Base-by-base conservation (phyloP, 2,888 invertebrate genomes). In the Acheta domesticus region DNA sequence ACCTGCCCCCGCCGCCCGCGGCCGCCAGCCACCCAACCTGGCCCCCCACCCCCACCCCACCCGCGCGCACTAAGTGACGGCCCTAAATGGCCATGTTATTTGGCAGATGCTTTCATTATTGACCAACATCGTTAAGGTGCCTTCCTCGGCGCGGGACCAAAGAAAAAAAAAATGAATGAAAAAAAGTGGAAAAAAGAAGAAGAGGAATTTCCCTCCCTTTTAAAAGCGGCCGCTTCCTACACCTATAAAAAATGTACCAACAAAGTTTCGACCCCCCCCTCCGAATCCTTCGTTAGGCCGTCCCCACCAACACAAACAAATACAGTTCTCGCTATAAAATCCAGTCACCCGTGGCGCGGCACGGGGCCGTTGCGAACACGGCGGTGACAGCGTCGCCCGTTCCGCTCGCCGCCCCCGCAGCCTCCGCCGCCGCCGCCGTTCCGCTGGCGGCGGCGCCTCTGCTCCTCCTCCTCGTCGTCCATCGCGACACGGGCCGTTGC, bases 91-190 rank as follows among this genome's bases (percentile, higher is more conserved):
- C 14, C 62, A n/a, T 62, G 62, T 62, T 62, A n/a, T 62, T 62
- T 62, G 62, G 62, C 62, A 62, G 62, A 62, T n/a, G 62, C 62
- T 62, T 62, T 62, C n/a, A 62, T 62, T 62, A 62, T 62, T 62
- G 62, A 62, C 62, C 62, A 62, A 62, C 62, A 62, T 62, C 62
- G 62, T 62, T 62, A 62, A 62, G 16, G n/a, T 62, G n/a, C 62
- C 62, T 62, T 62, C 62, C 62, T n/a, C 62, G n/a, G 16, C 62
- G 36, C 36, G 1, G 62, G 14, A 62, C 62, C 62, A n/a, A 62
- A 62, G 62, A 62, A 62, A 62, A n/a, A 62, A 62, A 8, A 12
- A 62, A 62, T n/a, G 16, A 8, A 62, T 8, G 12, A 62, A 62
- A 62, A 11, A 62, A 3, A 62, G 2, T 2, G 2, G 23, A 36